These are phyloP conservation scores for Drosophila buzzatii DNA, from an alignment of 2,888 invertebrate genomes.

Conservation along the genomic window DNA sequence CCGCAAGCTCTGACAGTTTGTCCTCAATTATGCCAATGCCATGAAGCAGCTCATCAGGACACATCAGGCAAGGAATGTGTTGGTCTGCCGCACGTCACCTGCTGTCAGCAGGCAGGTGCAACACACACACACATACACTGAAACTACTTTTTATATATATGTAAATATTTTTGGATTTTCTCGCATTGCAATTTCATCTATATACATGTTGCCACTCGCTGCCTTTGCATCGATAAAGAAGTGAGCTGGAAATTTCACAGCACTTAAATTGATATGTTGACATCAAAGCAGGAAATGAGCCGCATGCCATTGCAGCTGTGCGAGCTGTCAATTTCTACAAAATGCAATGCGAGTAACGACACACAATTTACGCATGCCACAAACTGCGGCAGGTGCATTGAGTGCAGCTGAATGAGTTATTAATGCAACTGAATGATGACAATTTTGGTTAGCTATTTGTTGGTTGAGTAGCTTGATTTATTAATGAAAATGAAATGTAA, in stretches of 20 bases:
- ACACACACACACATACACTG: not conserved
- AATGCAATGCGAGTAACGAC: not conserved
- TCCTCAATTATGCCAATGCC: slow-evolving; percentile 67
- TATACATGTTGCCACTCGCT: slow-evolving; percentile 16
- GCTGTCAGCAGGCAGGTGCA: slow-evolving; percentile 22
- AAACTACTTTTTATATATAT: slow-evolving; percentile 4
- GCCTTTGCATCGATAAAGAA: not conserved
- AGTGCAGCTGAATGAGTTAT: not conserved
- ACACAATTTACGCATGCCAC: slow-evolving; percentile 5
- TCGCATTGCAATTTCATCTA: slow-evolving; percentile 22
- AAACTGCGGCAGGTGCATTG: not conserved
- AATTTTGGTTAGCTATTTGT: too few species aligned
- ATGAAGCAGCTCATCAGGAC: slow-evolving; percentile 17
- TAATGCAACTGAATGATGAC: too few species aligned
- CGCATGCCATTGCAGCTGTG: not conserved
- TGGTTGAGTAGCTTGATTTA: too few species aligned
- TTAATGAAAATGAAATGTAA: too few species aligned
- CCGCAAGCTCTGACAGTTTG: slow-evolving; percentile 67
- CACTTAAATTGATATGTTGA: slow-evolving; percentile 24
- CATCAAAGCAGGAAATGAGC: slow-evolving; percentile 14
- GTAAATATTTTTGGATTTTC: slow-evolving; percentile 11
- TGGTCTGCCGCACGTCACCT: not conserved
- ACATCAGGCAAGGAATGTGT: not conserved
- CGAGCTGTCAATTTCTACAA: not conserved
- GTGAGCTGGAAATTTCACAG: slow-evolving; percentile 30